Base-by-base conservation (phyloP, 2,888 invertebrate species). In the Yponomeuta evonymella region DNA sequence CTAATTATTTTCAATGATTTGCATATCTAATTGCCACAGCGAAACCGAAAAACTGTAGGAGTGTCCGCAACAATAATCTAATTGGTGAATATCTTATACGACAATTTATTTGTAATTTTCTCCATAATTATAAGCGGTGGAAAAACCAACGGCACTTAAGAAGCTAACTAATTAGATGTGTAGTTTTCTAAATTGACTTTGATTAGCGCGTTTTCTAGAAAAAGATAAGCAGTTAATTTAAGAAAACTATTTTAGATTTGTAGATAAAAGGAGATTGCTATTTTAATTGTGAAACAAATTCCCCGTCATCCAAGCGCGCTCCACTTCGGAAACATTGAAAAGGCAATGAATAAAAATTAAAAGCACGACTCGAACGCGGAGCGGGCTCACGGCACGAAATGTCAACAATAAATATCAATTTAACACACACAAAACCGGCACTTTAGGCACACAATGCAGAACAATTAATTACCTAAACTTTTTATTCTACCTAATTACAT, bases 321-420 rank as follows among this genome's bases (percentile, higher is more conserved):
- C 67, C 67, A 43, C 36, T 33, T n/a, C 67, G 67, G 74, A 75
- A 73, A 12, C 51, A 72, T 74, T 72, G 75, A 74, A 76, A 75
- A 75, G 71, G 74, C 74, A 76, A 77, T 75, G 76, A 77, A 78
- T 77, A 77, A 78, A 75, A 78, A 79, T 78, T 79, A 78, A 73
- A 75, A 76, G 43, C 63, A 69, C 33, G 48, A 67, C n/a, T 43
- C 2, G 69, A 69, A 83, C 82, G 86, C 79, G 80, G 80, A 76
- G 76, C 74, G 74, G 71, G 79, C 81, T 82, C 82, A 82, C 82
- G 81, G 81, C 84, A 86, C 79, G 81, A 82, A 85, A 88, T 87
- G 85, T 87, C 86, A 86, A 85, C 83, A 83, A 87, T 90, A 87
- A 89, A 89, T 89, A 87, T 88, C 81, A 87, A 86, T 86, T 86